phyloP scores from a whole-genome alignment of 2,888 invertebrate genomes.

The Epiperipatus broadwayi region DNA sequence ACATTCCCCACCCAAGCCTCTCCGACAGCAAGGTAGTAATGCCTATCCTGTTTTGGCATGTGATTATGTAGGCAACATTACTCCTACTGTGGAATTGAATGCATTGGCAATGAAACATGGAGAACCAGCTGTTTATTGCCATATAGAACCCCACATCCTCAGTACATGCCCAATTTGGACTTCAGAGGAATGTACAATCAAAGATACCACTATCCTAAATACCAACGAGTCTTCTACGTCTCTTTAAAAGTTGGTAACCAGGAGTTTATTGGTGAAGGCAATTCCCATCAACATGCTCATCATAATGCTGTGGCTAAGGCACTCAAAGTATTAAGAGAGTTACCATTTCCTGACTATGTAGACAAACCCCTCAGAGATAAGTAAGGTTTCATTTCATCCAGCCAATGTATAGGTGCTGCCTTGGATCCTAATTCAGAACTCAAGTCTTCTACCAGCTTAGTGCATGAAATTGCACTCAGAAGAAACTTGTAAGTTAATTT shows the following conservation, averaged over 20 bases:
- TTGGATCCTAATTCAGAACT: constrained; percentile 42
- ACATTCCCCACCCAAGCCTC: constrained; percentile 53
- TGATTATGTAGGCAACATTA: too few species aligned
- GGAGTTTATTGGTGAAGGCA: constrained; percentile 67
- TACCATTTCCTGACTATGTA: constrained; percentile 33
- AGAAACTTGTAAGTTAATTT: constrained; percentile 69
- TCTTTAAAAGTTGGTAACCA: constrained; percentile 62
- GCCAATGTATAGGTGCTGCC: too few species aligned
- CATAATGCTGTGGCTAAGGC: constrained; percentile 54
- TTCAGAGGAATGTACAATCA: constrained; percentile 26
- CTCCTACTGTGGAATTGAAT: constrained; percentile 84
- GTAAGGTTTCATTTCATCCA: too few species aligned
- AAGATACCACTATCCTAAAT: constrained; percentile 27
- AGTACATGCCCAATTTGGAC: constrained; percentile 27
- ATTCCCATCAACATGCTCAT: constrained; percentile 57
- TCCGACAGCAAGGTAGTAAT: constrained; percentile 12
- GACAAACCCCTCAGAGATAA: constrained; percentile 13
- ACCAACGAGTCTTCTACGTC: constrained; percentile 29
- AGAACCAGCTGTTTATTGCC: constrained; percentile 61
- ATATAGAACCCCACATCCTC: constrained; percentile 33
- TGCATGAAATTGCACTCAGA: constrained; percentile 86
- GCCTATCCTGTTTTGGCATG: too few species aligned
- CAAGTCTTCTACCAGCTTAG: constrained; percentile 87
- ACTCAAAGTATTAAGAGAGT: constrained; percentile 37
- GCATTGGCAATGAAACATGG: constrained; percentile 88